Evolutionary conservation across 2,113 vertebrate species (phyloP).

Genomic region (Phalacrocorax brasilianus): DNA sequence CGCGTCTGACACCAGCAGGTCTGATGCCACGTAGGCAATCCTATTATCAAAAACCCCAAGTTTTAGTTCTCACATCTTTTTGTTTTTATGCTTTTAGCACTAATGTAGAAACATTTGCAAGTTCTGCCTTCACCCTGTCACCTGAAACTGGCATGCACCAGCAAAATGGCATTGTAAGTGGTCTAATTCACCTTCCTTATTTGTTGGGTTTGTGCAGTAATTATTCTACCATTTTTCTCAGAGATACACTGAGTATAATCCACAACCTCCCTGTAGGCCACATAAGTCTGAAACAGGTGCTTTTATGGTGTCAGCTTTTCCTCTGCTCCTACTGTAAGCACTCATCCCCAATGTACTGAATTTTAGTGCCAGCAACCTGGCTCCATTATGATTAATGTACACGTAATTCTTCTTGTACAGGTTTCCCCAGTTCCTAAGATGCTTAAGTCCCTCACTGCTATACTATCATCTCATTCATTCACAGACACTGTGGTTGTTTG

Average conservation of each 20-base stretch:
- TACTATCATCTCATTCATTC: background rate
- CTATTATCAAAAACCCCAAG: background rate
- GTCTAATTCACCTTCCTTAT: background rate
- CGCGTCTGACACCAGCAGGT: background rate
- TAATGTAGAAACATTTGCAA: background rate
- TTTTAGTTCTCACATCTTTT: background rate
- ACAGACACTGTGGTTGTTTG: background rate
- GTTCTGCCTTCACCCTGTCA: background rate
- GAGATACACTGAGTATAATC: background rate
- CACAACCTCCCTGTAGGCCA: background rate
- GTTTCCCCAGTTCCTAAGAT: background rate
- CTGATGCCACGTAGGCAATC: background rate
- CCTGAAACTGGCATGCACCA: background rate
- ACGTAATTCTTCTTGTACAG: background rate
- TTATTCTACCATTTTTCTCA: background rate
- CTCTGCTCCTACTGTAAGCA: background rate
- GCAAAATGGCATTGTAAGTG: background rate
- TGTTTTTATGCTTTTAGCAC: background rate
- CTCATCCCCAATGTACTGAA: background rate
- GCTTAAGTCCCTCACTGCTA: background rate
- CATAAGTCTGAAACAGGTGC: background rate
- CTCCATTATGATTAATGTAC: background rate
- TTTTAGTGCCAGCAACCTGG: background rate
- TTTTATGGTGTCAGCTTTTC: background rate
- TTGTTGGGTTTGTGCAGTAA: background rate